These are phyloP conservation scores for Chloroclystis v-ata DNA, from an alignment of 2,888 invertebrate genomes.

Conservation along the genomic window DNA sequence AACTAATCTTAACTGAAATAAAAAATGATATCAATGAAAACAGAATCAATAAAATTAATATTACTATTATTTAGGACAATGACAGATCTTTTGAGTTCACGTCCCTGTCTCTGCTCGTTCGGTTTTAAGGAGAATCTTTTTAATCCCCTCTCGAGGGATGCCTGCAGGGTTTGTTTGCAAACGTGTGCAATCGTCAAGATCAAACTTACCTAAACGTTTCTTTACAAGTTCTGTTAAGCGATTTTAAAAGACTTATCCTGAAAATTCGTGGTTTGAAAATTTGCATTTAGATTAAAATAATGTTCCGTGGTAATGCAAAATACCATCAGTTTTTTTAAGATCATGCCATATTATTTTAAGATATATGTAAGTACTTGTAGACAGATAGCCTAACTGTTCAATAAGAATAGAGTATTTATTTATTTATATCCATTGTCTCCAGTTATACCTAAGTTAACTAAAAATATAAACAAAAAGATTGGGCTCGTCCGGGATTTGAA, in stretches of 20 bases:
- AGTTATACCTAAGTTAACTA: too few relatives aligned
- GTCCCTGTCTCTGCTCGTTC: not conserved
- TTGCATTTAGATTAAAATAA: not conserved
- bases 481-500: conserved; percentile 80
- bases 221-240: conserved; percentile 9
- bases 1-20: too few relatives aligned
- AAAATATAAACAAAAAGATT: conserved; percentile 21
- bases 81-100: not conserved
- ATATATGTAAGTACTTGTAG: too few relatives aligned
- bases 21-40: too few relatives aligned
- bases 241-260: not conserved
- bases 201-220: conserved; percentile 23
- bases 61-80: too few relatives aligned
- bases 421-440: too few relatives aligned
- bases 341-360: too few relatives aligned
- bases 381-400: too few relatives aligned
- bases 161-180: conserved; percentile 43
- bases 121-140: conserved; percentile 1
- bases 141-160: conserved; percentile 38
- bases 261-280: conserved; percentile 8
- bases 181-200: conserved; percentile 40
- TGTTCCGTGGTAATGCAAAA: too few relatives aligned
- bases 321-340: too few relatives aligned
- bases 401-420: too few relatives aligned
- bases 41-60: too few relatives aligned